These are phyloP conservation scores for Zygaena filipendulae DNA, from an alignment of 2,888 invertebrate species.

Conservation along the genomic window DNA sequence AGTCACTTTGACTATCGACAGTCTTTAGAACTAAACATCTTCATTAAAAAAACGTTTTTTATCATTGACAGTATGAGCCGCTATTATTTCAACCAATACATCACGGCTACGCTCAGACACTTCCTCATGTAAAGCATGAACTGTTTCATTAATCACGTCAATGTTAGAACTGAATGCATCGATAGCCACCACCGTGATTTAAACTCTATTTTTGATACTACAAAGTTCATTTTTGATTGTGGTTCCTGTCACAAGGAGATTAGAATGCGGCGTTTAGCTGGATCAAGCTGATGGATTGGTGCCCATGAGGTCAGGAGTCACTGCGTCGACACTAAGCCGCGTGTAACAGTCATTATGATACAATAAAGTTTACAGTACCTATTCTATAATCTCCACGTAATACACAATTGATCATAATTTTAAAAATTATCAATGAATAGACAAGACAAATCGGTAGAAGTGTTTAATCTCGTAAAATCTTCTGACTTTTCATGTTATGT, in stretches of 20 bases:
- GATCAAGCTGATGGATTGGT: slow-evolving; percentile 57
- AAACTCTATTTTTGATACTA: slow-evolving; percentile 17
- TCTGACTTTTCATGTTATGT: too few species aligned
- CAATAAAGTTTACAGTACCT: too few species aligned
- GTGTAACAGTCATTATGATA: slow-evolving; percentile 39
- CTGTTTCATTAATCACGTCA: slow-evolving; percentile 52
- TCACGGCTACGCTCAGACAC: slow-evolving; percentile 49
- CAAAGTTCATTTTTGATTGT: slow-evolving; percentile 23
- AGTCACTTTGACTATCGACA: too few species aligned
- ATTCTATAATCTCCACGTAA: too few species aligned
- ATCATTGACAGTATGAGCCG: not conserved
- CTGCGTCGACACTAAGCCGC: slow-evolving; percentile 40
- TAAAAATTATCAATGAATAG: slow-evolving; percentile 10
- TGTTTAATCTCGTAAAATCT: too few species aligned
- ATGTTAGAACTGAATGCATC: slow-evolving; percentile 32
- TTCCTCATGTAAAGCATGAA: slow-evolving; percentile 36
- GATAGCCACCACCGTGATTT: slow-evolving; percentile 13
- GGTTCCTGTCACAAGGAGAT: slow-evolving; percentile 17
- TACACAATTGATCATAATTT: slow-evolving; percentile 30
- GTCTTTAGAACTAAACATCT: too few species aligned
- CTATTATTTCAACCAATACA: slow-evolving; percentile 36
- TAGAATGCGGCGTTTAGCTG: slow-evolving; percentile 40
- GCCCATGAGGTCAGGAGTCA: slow-evolving; percentile 47
- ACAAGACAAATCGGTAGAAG: slow-evolving; percentile 14
- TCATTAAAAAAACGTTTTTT: slow-evolving; percentile 8